Base-by-base conservation (phyloP, 2,888 invertebrate genomes). In the Sinotaia quadrata region DNA sequence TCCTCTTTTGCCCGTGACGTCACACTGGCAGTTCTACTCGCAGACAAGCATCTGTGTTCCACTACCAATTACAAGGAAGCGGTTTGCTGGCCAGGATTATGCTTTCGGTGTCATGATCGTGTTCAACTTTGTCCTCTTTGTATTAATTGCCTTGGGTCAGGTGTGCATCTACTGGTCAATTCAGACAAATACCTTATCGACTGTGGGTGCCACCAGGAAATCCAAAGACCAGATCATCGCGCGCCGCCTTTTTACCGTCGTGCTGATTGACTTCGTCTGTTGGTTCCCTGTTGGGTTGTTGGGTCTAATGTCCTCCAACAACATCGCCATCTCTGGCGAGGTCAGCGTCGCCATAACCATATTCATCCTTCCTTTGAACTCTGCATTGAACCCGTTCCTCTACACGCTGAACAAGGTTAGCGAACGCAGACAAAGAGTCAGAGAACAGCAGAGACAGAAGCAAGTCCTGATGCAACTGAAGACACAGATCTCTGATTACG, bases 11-110 rank as follows among this genome's bases (percentile, higher is more conserved):
- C 79, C 81, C 1, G 67, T 73, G 5, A 60, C 68, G 15, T 29
- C 29, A 1, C 57, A 65, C 47, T 71, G 68, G 60, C 85, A 85
- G 65, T 86, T 87, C 63, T 73, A 78, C 56, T 80, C 77, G 15
- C 61, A 81, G 58, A 85, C 85, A 0, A 77, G 73, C 4, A 86
- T 87, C 4, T 87, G 87, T 69, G 70, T 87, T 24, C 83, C 87
- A 0, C 72, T 87, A 7, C 86, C 87, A 33, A 81, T 87, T 18
- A 87, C 87, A 7, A 78, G 79, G 29, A 82, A 85, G 52, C 73
- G 75, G 44, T 79, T 82, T 1, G 80, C 85, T n/a, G 87, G 87
- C 2, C 85, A 85, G 84, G 85, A 86, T 54, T 87, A 87, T 70
- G 80, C 83, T 5, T 78, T 85, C 8, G 81, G 78, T 2, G 74